A percentile compares a stretch with the other conserved stretches of the same genome.
Evolutionary conservation across 30 jellyfish, hydroid and myxozoan genomes (phyloP).

Genomic region (Chrysaora quinquecirrha): DNA sequence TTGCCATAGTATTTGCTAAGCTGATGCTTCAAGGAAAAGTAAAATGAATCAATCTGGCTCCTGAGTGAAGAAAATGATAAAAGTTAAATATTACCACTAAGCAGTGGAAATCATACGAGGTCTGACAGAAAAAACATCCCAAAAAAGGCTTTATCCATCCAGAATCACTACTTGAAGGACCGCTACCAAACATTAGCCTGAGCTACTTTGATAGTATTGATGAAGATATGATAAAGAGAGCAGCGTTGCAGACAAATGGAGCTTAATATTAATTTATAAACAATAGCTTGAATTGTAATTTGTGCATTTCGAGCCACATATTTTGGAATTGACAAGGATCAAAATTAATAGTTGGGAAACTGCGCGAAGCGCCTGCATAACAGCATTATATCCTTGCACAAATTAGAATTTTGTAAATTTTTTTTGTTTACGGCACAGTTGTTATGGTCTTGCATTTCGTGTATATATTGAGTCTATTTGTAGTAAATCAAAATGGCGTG

Average conservation of each 20-base stretch:
- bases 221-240: background rate
- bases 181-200: background rate
- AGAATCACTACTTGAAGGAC: slow-evolving; percentile 2
- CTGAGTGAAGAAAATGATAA: background rate
- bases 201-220: background rate
- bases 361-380: no score
- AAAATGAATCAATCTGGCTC: background rate
- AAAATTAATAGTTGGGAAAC: no score
- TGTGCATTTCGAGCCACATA: no score
- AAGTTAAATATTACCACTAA: background rate
- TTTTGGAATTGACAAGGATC: no score
- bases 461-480: no score
- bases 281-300: no score
- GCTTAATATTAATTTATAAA: no score
- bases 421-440: no score
- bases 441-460: no score
- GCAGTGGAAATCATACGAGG: background rate
- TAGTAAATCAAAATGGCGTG: no score
- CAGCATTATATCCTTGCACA: no score
- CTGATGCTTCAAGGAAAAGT: background rate
- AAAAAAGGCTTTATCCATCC: background rate
- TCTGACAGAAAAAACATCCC: background rate
- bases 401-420: no score
- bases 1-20: background rate
- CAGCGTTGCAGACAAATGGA: background rate